Evolutionary conservation across 2,797 vertebrate species (phyloP).

Genomic region (Pogoniulus pusillus): DNA sequence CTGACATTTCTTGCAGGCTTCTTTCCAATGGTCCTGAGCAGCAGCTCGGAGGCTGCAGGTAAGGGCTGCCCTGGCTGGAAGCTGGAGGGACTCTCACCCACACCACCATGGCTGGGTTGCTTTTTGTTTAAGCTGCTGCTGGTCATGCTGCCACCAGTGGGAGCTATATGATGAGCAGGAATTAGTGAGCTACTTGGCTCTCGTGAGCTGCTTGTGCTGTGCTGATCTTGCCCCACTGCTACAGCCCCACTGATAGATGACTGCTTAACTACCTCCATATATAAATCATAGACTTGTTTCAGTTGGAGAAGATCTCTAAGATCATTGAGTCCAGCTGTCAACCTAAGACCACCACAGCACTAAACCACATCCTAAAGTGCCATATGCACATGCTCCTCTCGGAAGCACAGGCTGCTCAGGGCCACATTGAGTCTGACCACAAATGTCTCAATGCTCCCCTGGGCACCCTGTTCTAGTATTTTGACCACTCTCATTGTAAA

Average conservation of each 20-base stretch:
- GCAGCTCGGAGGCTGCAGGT: neutral
- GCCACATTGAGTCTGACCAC: too few relatives aligned
- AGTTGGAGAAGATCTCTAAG: too few relatives aligned
- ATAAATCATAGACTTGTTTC: too few relatives aligned
- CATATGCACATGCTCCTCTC: too few relatives aligned
- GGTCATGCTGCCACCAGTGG: too few relatives aligned
- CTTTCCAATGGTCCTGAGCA: neutral
- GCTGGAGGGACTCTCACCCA: neutral
- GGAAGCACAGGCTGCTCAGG: too few relatives aligned
- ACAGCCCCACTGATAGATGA: fast-evolving
- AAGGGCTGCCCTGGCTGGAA: neutral
- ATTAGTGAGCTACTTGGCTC: neutral
- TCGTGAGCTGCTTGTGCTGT: neutral
- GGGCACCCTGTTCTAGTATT: too few relatives aligned
- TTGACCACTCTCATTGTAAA: too few relatives aligned
- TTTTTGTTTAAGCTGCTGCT: neutral
- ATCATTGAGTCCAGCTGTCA: too few relatives aligned
- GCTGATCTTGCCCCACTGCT: neutral
- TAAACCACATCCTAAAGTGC: too few relatives aligned
- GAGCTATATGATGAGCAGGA: neutral
- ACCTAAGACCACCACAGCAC: too few relatives aligned
- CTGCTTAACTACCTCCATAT: neutral
- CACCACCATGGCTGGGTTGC: fast-evolving
- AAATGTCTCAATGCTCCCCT: too few relatives aligned
- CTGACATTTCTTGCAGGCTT: neutral